These are phyloP conservation scores for Onychostruthus taczanowskii DNA, from an alignment of 2,113 vertebrate species.

Conservation along the genomic window DNA sequence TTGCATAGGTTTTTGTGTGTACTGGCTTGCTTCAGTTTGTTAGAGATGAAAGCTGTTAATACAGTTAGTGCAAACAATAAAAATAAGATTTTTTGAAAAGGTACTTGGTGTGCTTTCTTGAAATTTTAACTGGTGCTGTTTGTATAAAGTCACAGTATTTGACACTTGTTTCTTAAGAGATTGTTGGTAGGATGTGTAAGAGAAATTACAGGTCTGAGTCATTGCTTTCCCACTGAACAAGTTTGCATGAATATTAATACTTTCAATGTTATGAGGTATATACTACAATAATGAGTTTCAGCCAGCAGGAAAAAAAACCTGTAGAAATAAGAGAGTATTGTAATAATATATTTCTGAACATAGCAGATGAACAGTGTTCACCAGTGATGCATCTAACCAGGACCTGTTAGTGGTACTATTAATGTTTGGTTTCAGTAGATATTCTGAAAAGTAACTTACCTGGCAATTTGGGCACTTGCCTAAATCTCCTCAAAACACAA, in stretches of 20 bases:
- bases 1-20: not conserved
- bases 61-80: conserved; percentile 41
- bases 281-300: not conserved
- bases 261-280: not conserved
- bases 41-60: not conserved
- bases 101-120: not conserved
- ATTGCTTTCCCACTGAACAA: not conserved
- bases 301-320: not conserved
- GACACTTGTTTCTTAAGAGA: not conserved
- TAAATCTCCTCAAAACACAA: not conserved
- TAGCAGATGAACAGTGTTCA: not conserved
- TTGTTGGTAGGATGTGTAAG: not conserved
- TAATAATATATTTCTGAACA: not conserved
- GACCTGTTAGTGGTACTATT: not conserved
- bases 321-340: not conserved
- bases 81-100: not conserved
- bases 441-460: not conserved
- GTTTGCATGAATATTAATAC: not conserved
- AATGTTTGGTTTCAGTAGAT: not conserved
- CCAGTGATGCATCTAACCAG: not conserved
- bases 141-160: not conserved
- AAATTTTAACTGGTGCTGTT: not conserved
- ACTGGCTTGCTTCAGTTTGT: not conserved
- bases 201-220: not conserved
- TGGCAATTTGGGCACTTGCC: not conserved